Base-by-base conservation (phyloP, 2,888 invertebrate species). In the Eristalinus aeneus region DNA sequence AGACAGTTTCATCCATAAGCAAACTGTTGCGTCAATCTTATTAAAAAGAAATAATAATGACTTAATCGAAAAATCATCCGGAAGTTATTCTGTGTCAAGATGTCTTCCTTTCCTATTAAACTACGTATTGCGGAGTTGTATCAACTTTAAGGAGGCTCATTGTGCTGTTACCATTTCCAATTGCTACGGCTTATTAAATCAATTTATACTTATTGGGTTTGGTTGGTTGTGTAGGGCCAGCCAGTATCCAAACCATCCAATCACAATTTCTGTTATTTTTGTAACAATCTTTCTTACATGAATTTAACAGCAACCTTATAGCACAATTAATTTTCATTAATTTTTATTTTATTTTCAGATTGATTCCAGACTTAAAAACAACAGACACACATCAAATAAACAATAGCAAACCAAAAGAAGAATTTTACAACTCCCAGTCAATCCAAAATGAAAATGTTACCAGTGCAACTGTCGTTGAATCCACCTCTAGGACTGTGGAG, bases 401-500 rank as follows among this genome's bases (percentile, higher is more conserved):
- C 32, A 72, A 76, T 20, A 27, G 22, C 54, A 80, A 80, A 60
- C 63, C 74, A 65, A 73, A 54, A 20, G 32, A 27, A 54, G 32
- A 61, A 75, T 53, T 31, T 22, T 71, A 64, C 32, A 20, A 39
- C 76, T 67, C 63, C 73, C 46, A 78, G 65, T 80, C 79, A 81
- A 86, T 88, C 88, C 91, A 92, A 92, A 91, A 95, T 95, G 95
- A 95, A 95, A 94, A 94, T 95, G 92, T 94, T 95, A 92, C 95
- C 95, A 92, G 93, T 94, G 92, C 95, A 95, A 94, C 92, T 96
- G 93, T 95, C 96, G 91, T 95, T 95, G 89, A 95, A 95, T 93
- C 96, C 97, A 92, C 95, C 95, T 85, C 94, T 97, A 89, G 96
- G 96, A 88, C 96, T 97, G 92, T 96, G 96, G 93, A 95, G 95